Percentiles rank a stretch among this genome's conserved stretches.
Evolutionary conservation across 2,113 vertebrate genomes (phyloP).

Genomic region (Hyperopisus bebe): DNA sequence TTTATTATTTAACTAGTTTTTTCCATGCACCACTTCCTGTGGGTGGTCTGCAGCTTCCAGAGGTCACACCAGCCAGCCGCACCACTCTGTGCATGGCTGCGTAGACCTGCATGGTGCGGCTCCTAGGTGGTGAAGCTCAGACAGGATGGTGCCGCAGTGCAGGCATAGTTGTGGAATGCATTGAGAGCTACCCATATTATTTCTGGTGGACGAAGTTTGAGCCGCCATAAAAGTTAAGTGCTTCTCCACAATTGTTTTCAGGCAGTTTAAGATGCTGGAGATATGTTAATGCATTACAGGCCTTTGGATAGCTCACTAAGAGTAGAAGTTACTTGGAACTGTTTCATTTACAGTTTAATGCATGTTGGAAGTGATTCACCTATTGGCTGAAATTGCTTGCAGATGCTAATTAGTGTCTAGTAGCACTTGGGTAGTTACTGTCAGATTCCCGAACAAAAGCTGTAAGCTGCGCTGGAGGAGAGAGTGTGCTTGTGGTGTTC

Average conservation of each 20-base stretch:
- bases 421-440: neutral
- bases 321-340: neutral
- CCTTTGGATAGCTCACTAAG: neutral
- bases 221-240: neutral
- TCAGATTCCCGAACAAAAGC: neutral
- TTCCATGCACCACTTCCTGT: neutral
- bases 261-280: neutral
- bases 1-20: neutral
- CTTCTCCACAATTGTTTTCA: neutral
- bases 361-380: neutral
- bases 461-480: neutral
- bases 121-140: neutral
- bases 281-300: neutral
- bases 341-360: neutral
- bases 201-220: neutral
- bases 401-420: slow-evolving; percentile 10
- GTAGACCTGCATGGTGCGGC: neutral
- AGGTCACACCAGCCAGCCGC: neutral
- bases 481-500: neutral
- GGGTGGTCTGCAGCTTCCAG: neutral
- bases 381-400: neutral
- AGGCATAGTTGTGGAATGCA: neutral
- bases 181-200: neutral
- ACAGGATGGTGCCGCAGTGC: neutral
- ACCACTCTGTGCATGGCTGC: neutral